These are phyloP conservation scores for Pelodiscus sinensis DNA, from an alignment of 2,113 vertebrate species.

Conservation along the genomic window DNA sequence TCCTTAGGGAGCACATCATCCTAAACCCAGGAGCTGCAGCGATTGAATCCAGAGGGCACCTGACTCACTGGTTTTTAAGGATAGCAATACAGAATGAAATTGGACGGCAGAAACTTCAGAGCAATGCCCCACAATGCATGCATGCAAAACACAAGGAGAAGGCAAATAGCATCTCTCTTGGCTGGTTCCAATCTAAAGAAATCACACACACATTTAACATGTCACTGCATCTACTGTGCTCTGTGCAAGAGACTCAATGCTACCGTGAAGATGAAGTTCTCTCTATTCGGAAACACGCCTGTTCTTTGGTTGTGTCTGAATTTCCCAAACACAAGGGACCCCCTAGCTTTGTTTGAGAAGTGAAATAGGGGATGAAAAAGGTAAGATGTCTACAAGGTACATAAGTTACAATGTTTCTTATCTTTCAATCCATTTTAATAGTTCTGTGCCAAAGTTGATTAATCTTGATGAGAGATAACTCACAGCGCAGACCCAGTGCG, in stretches of 20 bases:
- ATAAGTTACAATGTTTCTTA: background rate
- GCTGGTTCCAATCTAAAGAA: background rate
- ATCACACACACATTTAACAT: background rate
- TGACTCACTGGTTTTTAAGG: background rate
- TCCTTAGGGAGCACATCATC: background rate
- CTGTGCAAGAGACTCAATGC: background rate
- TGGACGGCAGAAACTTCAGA: background rate
- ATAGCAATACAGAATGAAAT: background rate
- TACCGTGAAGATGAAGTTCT: background rate
- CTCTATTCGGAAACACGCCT: background rate
- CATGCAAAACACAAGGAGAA: background rate
- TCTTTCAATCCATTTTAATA: background rate
- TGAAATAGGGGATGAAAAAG: background rate
- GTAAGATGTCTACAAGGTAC: background rate
- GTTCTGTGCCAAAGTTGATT: background rate
- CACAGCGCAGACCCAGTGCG: background rate
- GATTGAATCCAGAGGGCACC: background rate
- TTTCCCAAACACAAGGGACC: background rate
- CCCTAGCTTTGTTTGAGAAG: background rate
- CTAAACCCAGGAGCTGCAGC: background rate
- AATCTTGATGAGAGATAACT: slow-evolving; percentile 1
- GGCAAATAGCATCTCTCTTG: background rate
- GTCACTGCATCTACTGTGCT: slow-evolving; percentile 13
- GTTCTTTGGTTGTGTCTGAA: background rate
- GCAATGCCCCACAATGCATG: background rate